phyloP scores from a whole-genome alignment of 2,888 invertebrate genomes.

The Heliconius cydno region DNA sequence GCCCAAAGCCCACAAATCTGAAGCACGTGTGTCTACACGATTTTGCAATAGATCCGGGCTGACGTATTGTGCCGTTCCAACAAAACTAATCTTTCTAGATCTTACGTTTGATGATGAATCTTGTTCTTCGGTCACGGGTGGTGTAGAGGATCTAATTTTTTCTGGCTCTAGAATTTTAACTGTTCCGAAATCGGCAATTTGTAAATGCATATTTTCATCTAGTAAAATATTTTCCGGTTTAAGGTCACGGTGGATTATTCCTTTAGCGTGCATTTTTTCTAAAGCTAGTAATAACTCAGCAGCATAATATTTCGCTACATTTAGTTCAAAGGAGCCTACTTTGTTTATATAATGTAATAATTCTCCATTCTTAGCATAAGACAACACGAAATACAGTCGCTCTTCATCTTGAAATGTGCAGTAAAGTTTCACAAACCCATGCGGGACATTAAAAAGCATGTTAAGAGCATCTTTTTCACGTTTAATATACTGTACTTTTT shows the following conservation, averaged over 20 bases:
- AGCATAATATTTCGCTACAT: constrained; percentile 95
- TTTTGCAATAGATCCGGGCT: constrained; percentile 97
- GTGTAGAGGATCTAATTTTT: constrained; percentile 58
- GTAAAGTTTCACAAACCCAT: constrained; percentile 96
- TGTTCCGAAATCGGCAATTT: constrained; percentile 98
- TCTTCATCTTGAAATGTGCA: constrained; percentile 98
- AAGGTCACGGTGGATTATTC: constrained; percentile 97
- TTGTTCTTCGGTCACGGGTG: constrained; percentile 57
- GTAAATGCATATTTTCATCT: constrained; percentile 97
- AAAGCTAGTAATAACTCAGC: constrained; percentile 96
- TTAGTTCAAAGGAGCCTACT: constrained; percentile 94
- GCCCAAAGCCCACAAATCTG: constrained; percentile 98
- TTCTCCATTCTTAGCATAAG: constrained; percentile 97
- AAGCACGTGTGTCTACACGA: constrained; percentile 88
- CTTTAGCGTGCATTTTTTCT: constrained; percentile 94
- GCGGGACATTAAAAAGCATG: constrained; percentile 89
- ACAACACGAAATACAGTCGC: constrained; percentile 96
- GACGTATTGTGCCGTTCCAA: constrained; percentile 99
- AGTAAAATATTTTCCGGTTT: constrained; percentile 99
- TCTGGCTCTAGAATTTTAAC: constrained; percentile 89
- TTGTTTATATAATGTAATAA: constrained; percentile 95
- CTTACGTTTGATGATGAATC: constrained; percentile 68
- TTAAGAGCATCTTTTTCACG: constrained; percentile 97
- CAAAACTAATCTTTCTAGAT: constrained; percentile 92
- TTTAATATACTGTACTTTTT: constrained; percentile 95